These are phyloP conservation scores for Drosophila subpulchrella DNA, from an alignment of 1,140 invertebrate genomes.

Conservation along the genomic window DNA sequence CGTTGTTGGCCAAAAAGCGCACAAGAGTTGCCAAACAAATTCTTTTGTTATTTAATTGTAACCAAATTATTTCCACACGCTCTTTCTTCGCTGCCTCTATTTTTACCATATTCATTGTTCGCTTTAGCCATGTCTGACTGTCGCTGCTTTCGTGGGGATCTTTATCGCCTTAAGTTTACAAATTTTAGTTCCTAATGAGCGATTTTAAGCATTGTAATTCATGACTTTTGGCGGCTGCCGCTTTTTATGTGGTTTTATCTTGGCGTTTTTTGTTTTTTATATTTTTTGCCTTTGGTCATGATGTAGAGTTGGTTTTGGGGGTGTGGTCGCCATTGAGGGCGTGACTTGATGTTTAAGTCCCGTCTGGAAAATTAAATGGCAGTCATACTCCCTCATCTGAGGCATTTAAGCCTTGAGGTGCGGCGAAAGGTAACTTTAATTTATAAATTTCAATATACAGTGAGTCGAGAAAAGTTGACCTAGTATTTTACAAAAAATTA, in stretches of 20 bases:
- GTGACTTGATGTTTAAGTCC: slow-evolving; percentile 70
- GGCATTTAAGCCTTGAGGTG: slow-evolving; percentile 4
- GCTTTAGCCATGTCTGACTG: slow-evolving; percentile 26
- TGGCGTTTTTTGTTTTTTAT: slow-evolving; percentile 14
- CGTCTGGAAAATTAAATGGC: slow-evolving; percentile 38
- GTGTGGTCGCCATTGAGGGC: slow-evolving; percentile 63
- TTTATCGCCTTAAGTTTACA: slow-evolving; percentile 77
- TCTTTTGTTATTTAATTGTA: slow-evolving; percentile 84
- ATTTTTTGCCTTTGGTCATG: slow-evolving; percentile 22
- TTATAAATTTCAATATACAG: slow-evolving; percentile 8
- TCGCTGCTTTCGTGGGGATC: slow-evolving; percentile 45
- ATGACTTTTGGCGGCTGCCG: slow-evolving; percentile 52
- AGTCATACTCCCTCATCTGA: slow-evolving; percentile 2
- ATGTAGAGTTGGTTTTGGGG: slow-evolving; percentile 52
- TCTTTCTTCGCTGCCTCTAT: slow-evolving; percentile 46
- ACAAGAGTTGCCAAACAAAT: slow-evolving; percentile 81
- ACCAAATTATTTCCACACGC: slow-evolving; percentile 83
- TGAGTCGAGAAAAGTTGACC: not conserved
- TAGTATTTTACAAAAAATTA: not conserved
- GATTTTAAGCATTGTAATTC: slow-evolving; percentile 78
- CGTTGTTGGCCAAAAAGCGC: slow-evolving; percentile 74
- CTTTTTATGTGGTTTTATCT: slow-evolving; percentile 74
- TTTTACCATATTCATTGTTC: slow-evolving; percentile 50
- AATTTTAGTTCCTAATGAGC: slow-evolving; percentile 80
- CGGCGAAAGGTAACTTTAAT: not conserved